Percentiles rank a stretch among this genome's conserved stretches.
These are phyloP conservation scores for Balaenoptera acutorostrata DNA, from an alignment of 2,113 vertebrate genomes.

Conservation along the genomic window DNA sequence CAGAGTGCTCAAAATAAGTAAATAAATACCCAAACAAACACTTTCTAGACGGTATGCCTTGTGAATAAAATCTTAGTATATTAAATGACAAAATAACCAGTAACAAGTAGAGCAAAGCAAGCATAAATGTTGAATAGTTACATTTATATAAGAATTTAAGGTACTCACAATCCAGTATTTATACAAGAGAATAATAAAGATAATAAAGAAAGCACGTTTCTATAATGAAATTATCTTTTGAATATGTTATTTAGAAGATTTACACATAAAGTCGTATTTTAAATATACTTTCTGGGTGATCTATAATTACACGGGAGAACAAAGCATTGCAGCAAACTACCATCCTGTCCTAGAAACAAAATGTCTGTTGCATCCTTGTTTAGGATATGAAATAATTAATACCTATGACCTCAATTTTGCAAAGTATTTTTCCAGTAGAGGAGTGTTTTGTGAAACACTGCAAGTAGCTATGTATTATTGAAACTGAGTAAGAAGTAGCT, in stretches of 20 bases:
- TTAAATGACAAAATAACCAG: neutral
- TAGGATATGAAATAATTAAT: constrained; percentile 63
- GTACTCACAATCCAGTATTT: neutral
- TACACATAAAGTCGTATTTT: constrained; percentile 52
- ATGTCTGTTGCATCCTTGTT: neutral
- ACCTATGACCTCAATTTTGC: constrained; percentile 42
- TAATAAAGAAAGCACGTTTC: constrained; percentile 23
- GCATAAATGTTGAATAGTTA: neutral
- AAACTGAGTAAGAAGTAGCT: constrained; percentile 17
- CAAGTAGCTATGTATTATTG: neutral
- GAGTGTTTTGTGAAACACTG: neutral
- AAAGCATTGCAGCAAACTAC: neutral
- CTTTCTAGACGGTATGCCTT: neutral
- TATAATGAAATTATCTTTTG: constrained; percentile 53
- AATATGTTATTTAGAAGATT: constrained; percentile 47
- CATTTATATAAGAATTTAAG: neutral
- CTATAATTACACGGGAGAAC: constrained; percentile 51
- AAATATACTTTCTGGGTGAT: constrained; percentile 43
- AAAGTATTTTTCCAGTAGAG: constrained; percentile 42
- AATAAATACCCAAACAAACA: neutral
- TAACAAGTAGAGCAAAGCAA: neutral
- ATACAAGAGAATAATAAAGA: neutral
- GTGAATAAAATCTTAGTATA: neutral
- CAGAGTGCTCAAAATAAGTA: neutral
- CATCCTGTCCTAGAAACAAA: constrained; percentile 20